phyloP scores from a whole-genome alignment of 2,797 vertebrate genomes.

The Cheirogaleus major region DNA sequence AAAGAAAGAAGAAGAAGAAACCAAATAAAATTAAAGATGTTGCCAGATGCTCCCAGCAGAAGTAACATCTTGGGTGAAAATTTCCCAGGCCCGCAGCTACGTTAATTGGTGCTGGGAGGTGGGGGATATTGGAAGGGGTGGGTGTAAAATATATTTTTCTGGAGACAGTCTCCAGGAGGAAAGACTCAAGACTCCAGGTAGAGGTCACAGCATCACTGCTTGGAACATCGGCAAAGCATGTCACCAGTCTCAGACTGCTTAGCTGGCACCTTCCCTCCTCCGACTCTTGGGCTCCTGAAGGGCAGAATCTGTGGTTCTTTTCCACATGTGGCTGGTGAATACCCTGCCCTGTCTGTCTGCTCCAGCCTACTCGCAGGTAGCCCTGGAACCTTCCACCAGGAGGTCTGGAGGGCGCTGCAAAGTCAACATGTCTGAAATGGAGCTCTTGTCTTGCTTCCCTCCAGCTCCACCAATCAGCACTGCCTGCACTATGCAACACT shows the following conservation, averaged over 20 bases:
- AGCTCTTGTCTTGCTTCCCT: neutral
- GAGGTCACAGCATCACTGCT: neutral
- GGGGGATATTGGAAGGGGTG: neutral
- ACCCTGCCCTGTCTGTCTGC: neutral
- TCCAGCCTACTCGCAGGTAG: neutral
- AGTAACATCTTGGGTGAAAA: constrained; percentile 42
- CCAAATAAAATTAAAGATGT: constrained; percentile 76
- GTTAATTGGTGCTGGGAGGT: neutral
- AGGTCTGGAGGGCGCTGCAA: neutral
- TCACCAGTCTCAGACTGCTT: neutral
- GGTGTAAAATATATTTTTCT: neutral
- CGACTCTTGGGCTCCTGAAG: neutral
- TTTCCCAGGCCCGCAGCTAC: neutral
- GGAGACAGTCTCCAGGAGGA: neutral
- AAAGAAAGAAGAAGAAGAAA: constrained; percentile 13
- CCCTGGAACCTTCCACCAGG: neutral
- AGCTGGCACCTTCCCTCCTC: neutral
- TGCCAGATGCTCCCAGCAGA: constrained; percentile 74
- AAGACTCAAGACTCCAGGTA: neutral
- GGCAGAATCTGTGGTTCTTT: neutral
- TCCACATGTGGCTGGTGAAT: neutral
- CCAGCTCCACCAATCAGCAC: no score
- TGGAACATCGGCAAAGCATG: rapidly evolving
- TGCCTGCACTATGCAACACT: neutral
- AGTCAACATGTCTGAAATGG: neutral